Evolutionary conservation across 2,113 vertebrate genomes (phyloP), one percentile per base, ranked within the genome.

Genomic region (Phycodurus eques): DNA sequence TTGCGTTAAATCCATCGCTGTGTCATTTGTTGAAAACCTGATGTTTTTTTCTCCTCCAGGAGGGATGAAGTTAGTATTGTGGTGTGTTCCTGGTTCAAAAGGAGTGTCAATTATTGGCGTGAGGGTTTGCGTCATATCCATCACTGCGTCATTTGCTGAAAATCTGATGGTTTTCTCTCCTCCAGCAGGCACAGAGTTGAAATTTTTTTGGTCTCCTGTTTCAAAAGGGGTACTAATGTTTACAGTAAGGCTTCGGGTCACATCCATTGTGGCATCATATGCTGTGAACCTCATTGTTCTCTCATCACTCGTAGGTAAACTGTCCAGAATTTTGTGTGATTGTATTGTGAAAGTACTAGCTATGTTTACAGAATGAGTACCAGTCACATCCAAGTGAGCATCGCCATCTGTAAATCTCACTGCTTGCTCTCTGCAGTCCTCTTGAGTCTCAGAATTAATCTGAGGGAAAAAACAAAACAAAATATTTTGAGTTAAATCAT

Each of bases 11-110:
- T 84, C 76, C 82, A 83, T 81, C 17, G 20, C 66, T 1, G 57
- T 78, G 8, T 83, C 79, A n/a, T 74, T 54, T 14, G 69, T 67
- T 46, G 75, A 63, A 59, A 83, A 81, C 79, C 73, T 72, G 31
- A 80, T 7, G 0, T 79, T 81, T 54, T 80, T 76, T 19, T 81
- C 75, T 63, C 73, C 63, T 8, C 20, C 20, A 1, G 59, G 0
- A 0, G 62, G 67, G 11, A 71, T 12, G 39, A 46, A 13, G 14
- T 57, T 17, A 0, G 39, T 3, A 19, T 53, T 75, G 2, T 44
- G 72, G 1, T 12, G 8, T 0, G 63, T 22, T 0, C 43, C 66
- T 6, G 12, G 19, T 1, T 59, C 17, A 0, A 76, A 64, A 43
- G 64, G 20, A 20, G 68, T 59, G 39, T 13, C 65, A 3, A 83